Base-by-base conservation (phyloP, 2,888 invertebrate genomes). In the Pharmacophagus antenor region DNA sequence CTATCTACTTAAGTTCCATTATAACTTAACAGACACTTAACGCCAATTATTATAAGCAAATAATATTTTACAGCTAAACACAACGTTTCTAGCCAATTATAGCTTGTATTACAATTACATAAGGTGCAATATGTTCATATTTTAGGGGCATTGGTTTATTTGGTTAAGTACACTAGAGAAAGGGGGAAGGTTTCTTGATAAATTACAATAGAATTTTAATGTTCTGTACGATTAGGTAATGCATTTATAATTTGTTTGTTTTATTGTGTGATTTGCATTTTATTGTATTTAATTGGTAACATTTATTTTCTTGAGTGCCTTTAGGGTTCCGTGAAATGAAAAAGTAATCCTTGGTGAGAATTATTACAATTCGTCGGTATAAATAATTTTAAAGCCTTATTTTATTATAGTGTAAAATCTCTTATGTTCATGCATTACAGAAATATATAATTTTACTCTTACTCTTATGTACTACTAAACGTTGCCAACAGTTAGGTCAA, bases 221-320 rank as follows among this genome's bases (percentile, higher is more conserved):
- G 81, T 76, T 78, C 76, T 68, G 72, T 74, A 75, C 74, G 79
- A 83, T 79, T 81, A 73, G 76, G 73, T 85, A 80, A 88, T 88
- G 82, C 67, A 71, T 84, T 86, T 88, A 83, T 88, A 88, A 89
- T 89, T 84, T 87, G 88, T 88, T 88, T 86, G 83, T 85, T 87
- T 85, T 85, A 85, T 82, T 80, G 73, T 81, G 73, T 73, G 74
- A 69, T 80, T 86, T 84, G 78, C 80, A 87, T 88, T 85, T 86
- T 85, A 87, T 84, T 83, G 77, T 73, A 74, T 78, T 84, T 84
- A 85, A 87, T 85, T 85, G 78, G 70, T 72, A 72, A 71, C 53
- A 75, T 84, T 85, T 80, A 71, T 74, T 72, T 71, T 70, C 71
- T 72, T 68, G 67, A 69, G 63, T 68, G 62, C 18, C 62, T 66